Percentiles rank a stretch among this genome's conserved stretches.
phyloP scores from a whole-genome alignment of 2,888 invertebrate genomes.

The Arge pagana region DNA sequence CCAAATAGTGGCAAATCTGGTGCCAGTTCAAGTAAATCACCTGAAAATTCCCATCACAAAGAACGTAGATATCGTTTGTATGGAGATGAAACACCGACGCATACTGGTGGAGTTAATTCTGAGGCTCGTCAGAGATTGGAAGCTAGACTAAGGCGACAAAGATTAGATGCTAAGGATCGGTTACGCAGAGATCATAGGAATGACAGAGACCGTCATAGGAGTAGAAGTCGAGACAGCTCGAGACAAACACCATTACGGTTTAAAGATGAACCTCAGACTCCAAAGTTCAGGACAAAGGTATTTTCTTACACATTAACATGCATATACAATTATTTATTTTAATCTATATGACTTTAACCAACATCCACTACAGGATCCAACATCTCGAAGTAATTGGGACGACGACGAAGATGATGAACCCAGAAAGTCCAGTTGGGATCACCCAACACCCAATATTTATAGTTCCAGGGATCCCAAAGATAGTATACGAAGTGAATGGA shows the following conservation, averaged over 20 bases:
- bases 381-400: constrained; percentile 77
- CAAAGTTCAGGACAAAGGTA: constrained; percentile 64
- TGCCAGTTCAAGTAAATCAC: constrained; percentile 44
- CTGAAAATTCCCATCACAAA: constrained; percentile 38
- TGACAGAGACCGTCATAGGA: constrained; percentile 47
- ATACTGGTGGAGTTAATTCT: constrained; percentile 89
- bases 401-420: constrained; percentile 65
- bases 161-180: constrained; percentile 47
- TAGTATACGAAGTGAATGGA: constrained; percentile 66
- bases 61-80: constrained; percentile 75
- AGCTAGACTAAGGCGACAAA: constrained; percentile 51
- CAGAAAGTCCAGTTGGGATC: constrained; percentile 87
- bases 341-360: not conserved
- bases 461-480: constrained; percentile 51
- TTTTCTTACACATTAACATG: constrained; percentile 66
- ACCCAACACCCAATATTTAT: constrained; percentile 79
- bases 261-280: constrained; percentile 86
- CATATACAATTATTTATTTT: constrained; percentile 59
- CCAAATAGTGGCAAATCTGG: constrained; percentile 42
- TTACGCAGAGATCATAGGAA: constrained; percentile 46
- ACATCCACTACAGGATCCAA: constrained; percentile 59
- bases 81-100: constrained; percentile 89
- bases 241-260: constrained; percentile 65
- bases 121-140: constrained; percentile 73
- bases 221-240: constrained; percentile 41